Base-by-base conservation (phyloP, 1,140 invertebrate species). In the Harlomillsia oculata region DNA sequence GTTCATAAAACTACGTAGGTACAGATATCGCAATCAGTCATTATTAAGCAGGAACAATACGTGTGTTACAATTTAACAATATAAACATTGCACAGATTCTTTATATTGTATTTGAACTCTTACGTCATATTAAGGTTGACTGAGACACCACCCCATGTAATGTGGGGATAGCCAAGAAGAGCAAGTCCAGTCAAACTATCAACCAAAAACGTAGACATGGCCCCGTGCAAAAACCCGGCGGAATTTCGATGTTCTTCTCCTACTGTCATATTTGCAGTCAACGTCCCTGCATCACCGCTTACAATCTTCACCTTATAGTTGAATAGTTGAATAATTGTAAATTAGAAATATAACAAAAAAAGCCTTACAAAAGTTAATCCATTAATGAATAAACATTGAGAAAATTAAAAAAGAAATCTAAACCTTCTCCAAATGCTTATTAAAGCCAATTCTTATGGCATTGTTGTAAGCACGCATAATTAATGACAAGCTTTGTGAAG, bases 181-280 rank as follows among this genome's bases (percentile, higher is more conserved):
- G 86, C 88, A 68, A 83, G 80, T 0, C 87, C 87, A 5, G 90
- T 91, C 14, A 93, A 70, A 53, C 78, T 76, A 72, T 96, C 91
- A 9, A 94, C 80, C 14, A 94, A 66, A 3, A 85, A 84, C 11
- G 83, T 81, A 11, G 83, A 87, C 59, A 87, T 81, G 13, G 89
- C 90, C 36, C 89, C 25, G 23, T 39, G 45, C 11, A 39, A 25
- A 18, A 49, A 54, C 23, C 51, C 30, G 41, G 71, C 73, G 20
- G 73, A 64, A 71, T 96, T 96, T 1, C 82, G 68, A 70, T 92
- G 84, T 55, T 90, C 83, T 21, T 82, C 71, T 0, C 74, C 74
- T 0, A 97, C 80, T 66, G 77, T 80, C 64, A 96, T 80, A 72
- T 92, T 83, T 25, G 83, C 85, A 26, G 75, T 72, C 66, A 83